Evolutionary conservation across 2,797 vertebrate genomes (phyloP), one percentile per base, ranked within the genome.

Genomic region (Coregonus suidteri): DNA sequence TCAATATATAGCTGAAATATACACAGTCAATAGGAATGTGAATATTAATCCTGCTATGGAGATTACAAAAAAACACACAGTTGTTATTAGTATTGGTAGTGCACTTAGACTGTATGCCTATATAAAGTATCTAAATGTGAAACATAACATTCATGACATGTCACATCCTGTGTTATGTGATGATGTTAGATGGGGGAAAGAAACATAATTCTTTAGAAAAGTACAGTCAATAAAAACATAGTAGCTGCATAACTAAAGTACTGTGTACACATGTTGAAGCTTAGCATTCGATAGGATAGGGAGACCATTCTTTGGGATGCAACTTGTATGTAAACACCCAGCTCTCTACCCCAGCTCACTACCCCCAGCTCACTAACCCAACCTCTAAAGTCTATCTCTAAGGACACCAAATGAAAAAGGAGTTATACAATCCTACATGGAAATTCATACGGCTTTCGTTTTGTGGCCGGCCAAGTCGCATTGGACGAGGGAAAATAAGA

Each of bases 391-490:
- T 7, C 0, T 47, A n/a, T 59, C 18, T 59, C 62, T 9, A 18
- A 11, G 51, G 47, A 4, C 15, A 51, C 37, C 13, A 11, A 68
- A 30, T n/a, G 18, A 68, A 69, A 68, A 75, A 66, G 11, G 5
- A 56, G 30, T 37, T 20, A 4, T 34, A 65, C 18, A 65, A 41
- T 18, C 51, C 51, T 34, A 54, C 31, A 68, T 68, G 30, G 13
- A 51, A 34, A 68, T 69, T 76, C n/a, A n/a, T 75, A 47, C 16
- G 15, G 47, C 14, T 13, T 20, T 25, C 3, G 51, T 51, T 37
- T 65, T 59, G 59, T 51, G 52, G 56, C 67, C 66, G 77, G 51
- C 64, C 41, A 71, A 78, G 20, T 59, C 62, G 18, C n/a, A 9
- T 47, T 59, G 68, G 4, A 65, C 41, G 67, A 75, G 53, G 4